These are phyloP conservation scores for Amphimedon queenslandica DNA, from an alignment of 37 sponge, comb jelly and placozoan genomes.

Conservation along the genomic window DNA sequence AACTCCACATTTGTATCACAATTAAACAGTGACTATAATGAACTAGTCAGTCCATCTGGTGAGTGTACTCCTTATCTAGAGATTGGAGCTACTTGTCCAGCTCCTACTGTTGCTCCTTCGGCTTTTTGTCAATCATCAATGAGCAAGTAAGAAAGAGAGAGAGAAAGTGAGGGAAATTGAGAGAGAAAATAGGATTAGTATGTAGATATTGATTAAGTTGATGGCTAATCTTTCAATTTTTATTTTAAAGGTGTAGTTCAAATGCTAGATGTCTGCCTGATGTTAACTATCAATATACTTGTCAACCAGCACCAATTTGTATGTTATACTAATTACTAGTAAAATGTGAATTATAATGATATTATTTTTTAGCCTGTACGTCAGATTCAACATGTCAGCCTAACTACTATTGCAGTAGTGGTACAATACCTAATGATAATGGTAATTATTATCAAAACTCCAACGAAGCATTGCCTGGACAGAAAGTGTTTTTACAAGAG, in stretches of 20 bases:
- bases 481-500: constrained; percentile 43
- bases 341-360: not conserved
- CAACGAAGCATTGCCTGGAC: constrained; percentile 13
- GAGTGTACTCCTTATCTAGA: constrained; percentile 27
- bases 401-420: constrained; percentile 53
- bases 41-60: constrained; percentile 15
- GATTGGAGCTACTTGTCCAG: constrained; percentile 26
- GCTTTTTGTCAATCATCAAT: constrained; percentile 33
- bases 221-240: not conserved
- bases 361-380: constrained; percentile 19
- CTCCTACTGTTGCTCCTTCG: constrained; percentile 41
- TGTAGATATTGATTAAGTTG: not conserved
- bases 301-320: constrained; percentile 11
- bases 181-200: too few species aligned
- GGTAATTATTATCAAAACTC: constrained; percentile 38
- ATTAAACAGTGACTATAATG: constrained; percentile 13
- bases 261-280: constrained; percentile 28
- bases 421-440: constrained; percentile 21
- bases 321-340: not conserved
- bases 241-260: constrained; percentile 24
- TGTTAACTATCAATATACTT: constrained; percentile 23
- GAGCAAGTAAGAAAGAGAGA: constrained; percentile 13
- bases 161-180: too few species aligned
- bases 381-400: constrained; percentile 23
- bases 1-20: not conserved